Conservation (phyloP, 1,140 invertebrate species). For the Euborellia annulipes region DNA sequence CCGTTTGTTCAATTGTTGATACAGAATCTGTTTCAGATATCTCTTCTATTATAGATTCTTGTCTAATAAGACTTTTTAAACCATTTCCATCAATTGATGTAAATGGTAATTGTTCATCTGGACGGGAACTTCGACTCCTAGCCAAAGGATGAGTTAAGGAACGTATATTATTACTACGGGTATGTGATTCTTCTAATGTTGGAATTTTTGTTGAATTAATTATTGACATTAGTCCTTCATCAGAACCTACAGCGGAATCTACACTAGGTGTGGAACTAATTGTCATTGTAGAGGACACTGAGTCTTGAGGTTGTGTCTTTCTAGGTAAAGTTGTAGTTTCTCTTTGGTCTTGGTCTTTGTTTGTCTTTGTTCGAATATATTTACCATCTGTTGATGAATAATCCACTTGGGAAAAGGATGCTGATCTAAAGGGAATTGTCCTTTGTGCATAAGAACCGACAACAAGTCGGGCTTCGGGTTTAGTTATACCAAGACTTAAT, state of each 20-base stretch:
- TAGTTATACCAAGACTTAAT: conserved; percentile 20
- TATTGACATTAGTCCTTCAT: conserved; percentile 30
- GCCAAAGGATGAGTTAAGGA: conserved; percentile 11
- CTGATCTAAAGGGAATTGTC: conserved; percentile 52
- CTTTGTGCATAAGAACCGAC: conserved; percentile 39
- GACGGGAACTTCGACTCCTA: conserved; percentile 2
- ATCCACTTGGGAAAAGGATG: conserved; percentile 71
- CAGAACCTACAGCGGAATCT: conserved; percentile 41
- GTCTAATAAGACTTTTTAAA: conserved; percentile 26
- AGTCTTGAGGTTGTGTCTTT: conserved; percentile 12
- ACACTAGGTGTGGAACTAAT: conserved; percentile 36
- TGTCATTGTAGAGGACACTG: conserved; percentile 17
- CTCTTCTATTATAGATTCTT: no score
- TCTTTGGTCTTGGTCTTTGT: background rate
- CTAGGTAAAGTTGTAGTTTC: conserved; percentile 11
- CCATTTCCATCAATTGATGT: conserved; percentile 26
- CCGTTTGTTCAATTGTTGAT: background rate
- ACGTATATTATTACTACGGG: conserved; percentile 3
- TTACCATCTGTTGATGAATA: conserved; percentile 31
- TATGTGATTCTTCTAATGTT: conserved; percentile 1
- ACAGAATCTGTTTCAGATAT: background rate
- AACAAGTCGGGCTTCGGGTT: conserved; percentile 35
- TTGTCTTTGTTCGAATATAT: conserved; percentile 18
- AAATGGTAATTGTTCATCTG: conserved; percentile 10
- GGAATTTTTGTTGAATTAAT: background rate